Evolutionary conservation across 1,140 invertebrate genomes (phyloP), one percentile per base, ranked within the genome.

Genomic region (Palaemon carinicauda): DNA sequence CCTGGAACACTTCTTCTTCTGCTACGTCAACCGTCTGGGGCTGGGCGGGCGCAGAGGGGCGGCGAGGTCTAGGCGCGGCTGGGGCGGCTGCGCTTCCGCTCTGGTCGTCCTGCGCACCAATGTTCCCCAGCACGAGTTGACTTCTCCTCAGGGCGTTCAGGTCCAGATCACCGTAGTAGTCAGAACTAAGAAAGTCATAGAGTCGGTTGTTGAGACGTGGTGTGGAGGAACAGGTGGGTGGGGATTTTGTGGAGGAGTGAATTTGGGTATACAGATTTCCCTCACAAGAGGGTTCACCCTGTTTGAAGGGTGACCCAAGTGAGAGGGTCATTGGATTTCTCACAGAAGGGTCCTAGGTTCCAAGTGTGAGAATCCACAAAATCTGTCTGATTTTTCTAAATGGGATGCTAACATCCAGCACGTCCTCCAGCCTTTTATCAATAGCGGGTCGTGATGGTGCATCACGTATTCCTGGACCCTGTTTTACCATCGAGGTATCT

Each of bases 111-210:
- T 27, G 65, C 3, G 24, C 29, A 33, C 73, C 73, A 0, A 75
- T 3, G n/a, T 75, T 69, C 5, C 52, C 82, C 31, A 85, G 60
- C 14, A 85, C 33, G 14, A 85, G 74, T 56, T 85, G 74, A 21
- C 82, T 85, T 41, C 27, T 97, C 92, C 96, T 95, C 93, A 97
- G 96, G 92, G 94, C 94, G 94, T 97, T 97, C 92, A 97, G 93
- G 93, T 97, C 96, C 94, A 97, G 92, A 92, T 97, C 96, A 89
- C 97, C 97, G 91, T 98, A 98, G 94, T 98, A 98, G 94, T 98
- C 96, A 94, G 97, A 96, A 94, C 97, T 91, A 79, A 65, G 77
- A 54, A 17, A 56, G 74, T 78, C 82, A 27, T 53, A 82, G 1
- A 33, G 80, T 82, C 65, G 15, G 3, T 24, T 41, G 50, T 50